Base-by-base conservation (phyloP, 2,888 invertebrate genomes). In the Panopea generosa region DNA sequence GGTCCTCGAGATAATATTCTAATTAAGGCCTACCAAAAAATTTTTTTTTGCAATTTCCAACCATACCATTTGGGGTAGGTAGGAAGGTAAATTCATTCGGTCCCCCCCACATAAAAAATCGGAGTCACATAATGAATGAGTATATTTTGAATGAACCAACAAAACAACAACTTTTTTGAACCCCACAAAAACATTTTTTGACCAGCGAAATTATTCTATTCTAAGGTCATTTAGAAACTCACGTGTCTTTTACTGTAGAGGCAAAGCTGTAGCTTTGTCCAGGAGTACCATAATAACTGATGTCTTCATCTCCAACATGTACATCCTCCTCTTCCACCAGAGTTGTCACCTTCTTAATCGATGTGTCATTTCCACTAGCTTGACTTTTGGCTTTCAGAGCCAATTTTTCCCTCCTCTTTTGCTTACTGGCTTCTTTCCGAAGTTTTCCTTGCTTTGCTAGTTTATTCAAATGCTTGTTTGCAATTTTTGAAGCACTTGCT, bases 401-500 rank as follows among this genome's bases (percentile, higher is more conserved):
- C 47, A 67, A 68, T 45, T 65, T 69, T 33, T 81, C 75, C 45
- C 76, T 81, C 53, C 71, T 53, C 49, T 78, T 78, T 52, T 74
- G 68, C n/a, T 77, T 82, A 40, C 70, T 72, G 20, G 73, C 57
- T 29, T 77, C 76, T 55, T 77, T 82, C 26, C 80, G 77, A 11
- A 87, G 74, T 56, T 87, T 88, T 56, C 88, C 88, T 76, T 86
- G 86, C 59, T 87, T 87, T 60, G 86, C 85, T 50, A 87, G 78
- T 57, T 84, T 86, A 52, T 84, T 85, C 2, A 74, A 61, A 22
- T 74, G 81, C 62, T 88, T 88, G 73, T 88, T 88, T 18, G 80
- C 76, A 14, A 88, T 63, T 66, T 88, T 88, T 3, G 72, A 53
- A 16, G 76, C 53, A 57, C 84, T 86, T 47, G 79, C 65, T 50